Conservation (phyloP, 1,140 invertebrate species). For the Ladona fulva region DNA sequence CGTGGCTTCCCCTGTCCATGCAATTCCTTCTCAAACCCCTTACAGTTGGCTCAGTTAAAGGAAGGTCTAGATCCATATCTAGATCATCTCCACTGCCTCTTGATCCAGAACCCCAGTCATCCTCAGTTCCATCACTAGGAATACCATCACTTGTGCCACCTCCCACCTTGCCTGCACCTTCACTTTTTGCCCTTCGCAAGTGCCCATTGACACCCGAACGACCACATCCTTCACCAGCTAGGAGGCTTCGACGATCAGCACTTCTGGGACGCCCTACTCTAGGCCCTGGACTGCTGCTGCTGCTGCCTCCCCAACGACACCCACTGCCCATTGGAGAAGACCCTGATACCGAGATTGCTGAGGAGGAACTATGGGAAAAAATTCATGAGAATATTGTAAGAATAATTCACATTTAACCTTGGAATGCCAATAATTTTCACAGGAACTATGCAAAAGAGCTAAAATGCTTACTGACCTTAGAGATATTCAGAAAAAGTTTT, state of each 20-base stretch:
- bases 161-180: background rate
- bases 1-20: slow-evolving; percentile 25
- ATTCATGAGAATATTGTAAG: too few species aligned
- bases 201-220: background rate
- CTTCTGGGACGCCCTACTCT: slow-evolving; percentile 17
- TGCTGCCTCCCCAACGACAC: slow-evolving; percentile 12
- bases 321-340: background rate
- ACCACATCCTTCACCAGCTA: slow-evolving; percentile 10
- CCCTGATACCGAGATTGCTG: slow-evolving; percentile 16
- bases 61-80: slow-evolving; percentile 38
- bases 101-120: slow-evolving; percentile 53
- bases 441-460: too few species aligned
- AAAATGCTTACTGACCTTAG: too few species aligned
- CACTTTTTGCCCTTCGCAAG: background rate
- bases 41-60: slow-evolving; percentile 22
- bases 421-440: too few species aligned
- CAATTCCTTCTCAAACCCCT: background rate
- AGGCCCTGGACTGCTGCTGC: slow-evolving; percentile 12
- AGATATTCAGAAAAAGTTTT: too few species aligned
- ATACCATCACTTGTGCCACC: slow-evolving; percentile 47
- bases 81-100: slow-evolving; percentile 51
- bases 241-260: slow-evolving; percentile 18
- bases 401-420: too few species aligned
- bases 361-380: slow-evolving; percentile 18
- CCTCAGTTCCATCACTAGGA: slow-evolving; percentile 54